Percentiles rank a stretch among this genome's conserved stretches.
phyloP scores from a whole-genome alignment of 2,797 vertebrate species.

The Cygnus olor region DNA sequence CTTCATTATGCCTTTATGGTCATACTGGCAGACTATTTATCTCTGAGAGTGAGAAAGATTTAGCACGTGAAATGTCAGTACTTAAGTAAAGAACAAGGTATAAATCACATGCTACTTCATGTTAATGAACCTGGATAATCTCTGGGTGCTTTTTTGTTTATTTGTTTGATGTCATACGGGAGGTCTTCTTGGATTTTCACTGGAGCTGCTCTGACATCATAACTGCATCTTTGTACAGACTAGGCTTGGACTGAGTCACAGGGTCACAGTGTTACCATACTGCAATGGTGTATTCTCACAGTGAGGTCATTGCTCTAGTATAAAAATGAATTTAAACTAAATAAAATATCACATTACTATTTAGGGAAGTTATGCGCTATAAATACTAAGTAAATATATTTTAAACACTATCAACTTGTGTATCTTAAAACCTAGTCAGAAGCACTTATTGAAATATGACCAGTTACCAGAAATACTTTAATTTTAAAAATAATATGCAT shows the following conservation, averaged over 20 bases:
- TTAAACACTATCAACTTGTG: neutral
- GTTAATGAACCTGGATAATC: neutral
- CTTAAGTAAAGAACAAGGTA: neutral
- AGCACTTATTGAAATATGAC: neutral
- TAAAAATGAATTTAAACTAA: neutral
- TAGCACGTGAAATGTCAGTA: neutral
- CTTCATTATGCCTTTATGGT: neutral
- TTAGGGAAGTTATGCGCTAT: neutral
- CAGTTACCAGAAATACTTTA: neutral
- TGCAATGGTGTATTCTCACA: neutral
- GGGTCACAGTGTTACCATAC: neutral
- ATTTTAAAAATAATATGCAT: neutral
- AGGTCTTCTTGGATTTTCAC: neutral
- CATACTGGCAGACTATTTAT: neutral
- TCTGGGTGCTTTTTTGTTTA: rapidly evolving
- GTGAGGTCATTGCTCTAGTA: neutral
- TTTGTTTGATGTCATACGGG: neutral
- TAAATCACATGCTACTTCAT: neutral
- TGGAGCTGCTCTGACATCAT: neutral
- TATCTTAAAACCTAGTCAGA: neutral
- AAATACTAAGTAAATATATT: neutral
- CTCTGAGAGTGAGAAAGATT: neutral
- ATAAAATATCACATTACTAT: neutral
- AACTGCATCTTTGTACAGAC: neutral
- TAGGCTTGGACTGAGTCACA: neutral